Base-by-base conservation (phyloP, 2,888 invertebrate species). In the Athrips mouffetella region DNA sequence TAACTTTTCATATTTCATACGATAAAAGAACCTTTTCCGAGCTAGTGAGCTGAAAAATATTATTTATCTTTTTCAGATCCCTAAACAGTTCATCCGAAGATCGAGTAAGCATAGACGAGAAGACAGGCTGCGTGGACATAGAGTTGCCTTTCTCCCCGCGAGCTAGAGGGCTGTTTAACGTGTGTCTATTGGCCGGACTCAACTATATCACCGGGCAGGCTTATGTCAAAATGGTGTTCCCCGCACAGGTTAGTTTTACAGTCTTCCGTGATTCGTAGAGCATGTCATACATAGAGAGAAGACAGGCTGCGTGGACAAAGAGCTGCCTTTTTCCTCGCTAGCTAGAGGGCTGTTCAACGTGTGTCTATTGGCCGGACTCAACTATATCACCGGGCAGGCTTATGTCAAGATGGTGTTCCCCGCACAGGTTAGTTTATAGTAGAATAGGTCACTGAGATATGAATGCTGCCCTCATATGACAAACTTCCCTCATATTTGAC, bases 341-440 rank as follows among this genome's bases (percentile, higher is more conserved):
- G 83, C 84, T 10, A 71, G 69, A 11, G 80, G 90, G 4, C 62
- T 94, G 42, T 94, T 94, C 61, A 92, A 93, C 63, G 90, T 92
- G 29, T 92, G 94, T 55, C 63, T 94, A 8, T 76, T 94, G 49
- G 91, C 94, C 21, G 94, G 93, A 0, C 76, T 92, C 54, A 91
- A 93, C 59, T 87, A 91, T 61, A 90, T 91, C 78, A 89, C 89
- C 0, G 91, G 91, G 39, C 84, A 90, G 65, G 92, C 94, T 2
- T 93, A 93, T 68, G 91, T 94, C 48, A 94, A 93, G 68, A 91
- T 89, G 57, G 92, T 92, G 57, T 94, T 91, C 80, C 94, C 94
- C 3, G 76, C 79, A 54, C 88, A 91, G 80, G 93, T 93, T 65
- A 89, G 89, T 81, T 18, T 16, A 5, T 10, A 10, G 10, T 2